Conservation (phyloP, 1,140 invertebrate genomes). For the Diorhabda sublineata region DNA sequence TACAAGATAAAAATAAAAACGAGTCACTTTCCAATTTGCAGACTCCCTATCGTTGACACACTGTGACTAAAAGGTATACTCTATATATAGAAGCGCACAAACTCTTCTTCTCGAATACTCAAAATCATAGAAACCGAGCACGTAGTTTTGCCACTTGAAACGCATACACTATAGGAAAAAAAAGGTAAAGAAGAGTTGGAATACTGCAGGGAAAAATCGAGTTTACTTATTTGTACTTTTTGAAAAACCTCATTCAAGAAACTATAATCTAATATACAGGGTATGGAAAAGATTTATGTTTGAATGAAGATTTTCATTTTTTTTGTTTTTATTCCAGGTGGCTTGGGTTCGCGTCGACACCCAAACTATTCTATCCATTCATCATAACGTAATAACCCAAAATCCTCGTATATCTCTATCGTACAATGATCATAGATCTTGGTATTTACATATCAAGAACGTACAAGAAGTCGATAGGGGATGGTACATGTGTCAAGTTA, state of each 20-base stretch:
- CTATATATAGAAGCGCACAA: neutral
- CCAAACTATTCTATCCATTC: constrained; percentile 85
- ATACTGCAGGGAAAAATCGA: constrained; percentile 2
- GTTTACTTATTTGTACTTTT: neutral
- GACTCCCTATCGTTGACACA: constrained; percentile 1
- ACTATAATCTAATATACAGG: neutral
- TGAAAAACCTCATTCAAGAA: no score
- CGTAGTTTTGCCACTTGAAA: neutral
- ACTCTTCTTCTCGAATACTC: neutral
- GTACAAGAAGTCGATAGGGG: constrained; percentile 77
- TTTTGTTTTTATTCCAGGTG: constrained; percentile 56
- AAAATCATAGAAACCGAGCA: neutral
- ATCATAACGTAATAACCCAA: constrained; percentile 83
- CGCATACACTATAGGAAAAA: neutral
- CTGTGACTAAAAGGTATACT: constrained; percentile 2
- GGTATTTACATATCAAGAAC: constrained; percentile 80
- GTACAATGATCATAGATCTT: constrained; percentile 83
- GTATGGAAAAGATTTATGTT: no score
- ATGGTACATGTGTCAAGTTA: constrained; percentile 83
- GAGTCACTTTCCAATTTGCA: constrained; percentile 1
- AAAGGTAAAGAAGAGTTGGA: neutral
- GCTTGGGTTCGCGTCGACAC: constrained; percentile 90
- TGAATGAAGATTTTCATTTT: constrained; percentile 1
- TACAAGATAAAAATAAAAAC: constrained; percentile 1
- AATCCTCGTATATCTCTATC: constrained; percentile 81